These are phyloP conservation scores for Formicarius rufipectus DNA, from an alignment of 2,113 vertebrate genomes.

Conservation along the genomic window DNA sequence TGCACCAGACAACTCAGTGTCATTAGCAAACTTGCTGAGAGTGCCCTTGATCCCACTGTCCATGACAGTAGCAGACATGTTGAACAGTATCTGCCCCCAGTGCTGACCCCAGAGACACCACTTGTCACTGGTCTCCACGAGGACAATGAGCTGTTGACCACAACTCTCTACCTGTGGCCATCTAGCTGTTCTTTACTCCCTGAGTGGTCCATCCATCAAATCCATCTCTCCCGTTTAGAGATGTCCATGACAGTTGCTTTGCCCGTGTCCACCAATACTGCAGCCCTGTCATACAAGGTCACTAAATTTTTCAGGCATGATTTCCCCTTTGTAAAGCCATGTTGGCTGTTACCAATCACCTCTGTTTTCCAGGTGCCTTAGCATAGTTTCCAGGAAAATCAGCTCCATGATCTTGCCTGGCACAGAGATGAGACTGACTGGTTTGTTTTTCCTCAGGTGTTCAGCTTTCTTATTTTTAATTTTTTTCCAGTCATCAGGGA, in stretches of 20 bases:
- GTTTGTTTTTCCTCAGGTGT: neutral
- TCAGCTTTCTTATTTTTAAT: neutral
- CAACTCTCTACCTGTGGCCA: neutral
- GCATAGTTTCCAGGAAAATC: neutral
- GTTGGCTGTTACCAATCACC: neutral
- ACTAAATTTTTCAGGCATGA: neutral
- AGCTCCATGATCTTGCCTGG: neutral
- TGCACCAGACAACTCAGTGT: no score
- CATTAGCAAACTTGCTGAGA: neutral
- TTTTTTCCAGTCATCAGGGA: neutral
- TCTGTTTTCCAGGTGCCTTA: neutral
- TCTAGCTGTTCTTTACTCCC: neutral
- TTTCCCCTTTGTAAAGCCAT: neutral
- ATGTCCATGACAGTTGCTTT: neutral
- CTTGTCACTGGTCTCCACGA: neutral
- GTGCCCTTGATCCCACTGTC: neutral
- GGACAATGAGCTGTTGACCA: neutral
- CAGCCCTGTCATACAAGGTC: neutral
- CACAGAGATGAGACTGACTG: neutral
- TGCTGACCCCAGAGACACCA: neutral
- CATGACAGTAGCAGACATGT: neutral
- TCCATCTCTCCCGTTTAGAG: neutral
- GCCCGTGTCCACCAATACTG: neutral
- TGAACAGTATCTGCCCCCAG: neutral
- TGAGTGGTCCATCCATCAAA: neutral